A percentile compares a stretch with the other conserved stretches of the same genome.
Evolutionary conservation across 2,888 invertebrate species (phyloP).

Genomic region (Tenthredo distinguenda): DNA sequence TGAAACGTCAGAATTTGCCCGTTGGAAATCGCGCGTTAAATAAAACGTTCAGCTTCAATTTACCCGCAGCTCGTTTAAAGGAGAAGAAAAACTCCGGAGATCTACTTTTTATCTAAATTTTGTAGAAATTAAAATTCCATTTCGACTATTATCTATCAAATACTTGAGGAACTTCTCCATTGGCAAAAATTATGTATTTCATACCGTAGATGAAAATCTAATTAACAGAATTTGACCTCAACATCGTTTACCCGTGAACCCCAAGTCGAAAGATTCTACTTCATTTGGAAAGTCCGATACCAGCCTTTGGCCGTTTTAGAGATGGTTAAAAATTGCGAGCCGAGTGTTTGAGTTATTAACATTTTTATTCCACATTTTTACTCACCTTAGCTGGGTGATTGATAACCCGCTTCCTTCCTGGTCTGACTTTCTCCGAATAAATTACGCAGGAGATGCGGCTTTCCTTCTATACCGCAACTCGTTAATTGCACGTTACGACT

Average conservation of each 20-base stretch:
- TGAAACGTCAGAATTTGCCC: background rate
- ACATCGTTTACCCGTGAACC: background rate
- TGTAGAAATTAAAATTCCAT: background rate
- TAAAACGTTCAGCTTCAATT: background rate
- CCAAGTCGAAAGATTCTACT: background rate
- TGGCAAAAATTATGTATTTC: background rate
- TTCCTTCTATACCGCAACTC: slow-evolving; percentile 4
- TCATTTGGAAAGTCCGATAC: background rate
- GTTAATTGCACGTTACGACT: slow-evolving; percentile 38
- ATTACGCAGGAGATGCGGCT: slow-evolving; percentile 5
- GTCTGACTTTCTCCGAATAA: slow-evolving; percentile 46
- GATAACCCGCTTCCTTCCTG: slow-evolving; percentile 29
- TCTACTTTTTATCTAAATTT: background rate
- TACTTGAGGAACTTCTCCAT: too few species aligned
- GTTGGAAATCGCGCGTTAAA: slow-evolving; percentile 11
- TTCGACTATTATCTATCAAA: too few species aligned
- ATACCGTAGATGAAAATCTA: background rate
- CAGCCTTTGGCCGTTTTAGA: background rate
- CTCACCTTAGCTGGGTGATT: background rate
- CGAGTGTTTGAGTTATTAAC: background rate
- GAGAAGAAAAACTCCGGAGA: background rate
- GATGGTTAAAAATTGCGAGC: background rate
- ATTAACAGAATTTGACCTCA: background rate
- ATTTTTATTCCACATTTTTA: slow-evolving; percentile 20
- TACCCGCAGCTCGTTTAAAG: background rate